Percentiles rank a stretch among this genome's conserved stretches.
These are phyloP conservation scores for Wasmannia auropunctata DNA, from an alignment of 1,140 invertebrate species.

Conservation along the genomic window DNA sequence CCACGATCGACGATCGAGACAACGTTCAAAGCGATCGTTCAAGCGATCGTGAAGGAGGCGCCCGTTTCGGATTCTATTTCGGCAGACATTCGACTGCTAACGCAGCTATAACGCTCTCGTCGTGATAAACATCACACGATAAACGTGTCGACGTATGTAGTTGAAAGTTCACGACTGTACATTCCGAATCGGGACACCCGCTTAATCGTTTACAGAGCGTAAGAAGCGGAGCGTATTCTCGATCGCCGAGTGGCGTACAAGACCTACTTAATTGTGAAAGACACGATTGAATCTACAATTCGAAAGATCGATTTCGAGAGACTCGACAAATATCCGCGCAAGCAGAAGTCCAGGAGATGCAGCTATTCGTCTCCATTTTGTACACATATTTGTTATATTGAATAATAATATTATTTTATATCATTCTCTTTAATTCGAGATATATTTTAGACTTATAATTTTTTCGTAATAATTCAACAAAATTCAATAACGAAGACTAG, in stretches of 20 bases:
- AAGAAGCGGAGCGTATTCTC: conserved; percentile 42
- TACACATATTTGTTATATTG: neutral
- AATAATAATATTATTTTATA: neutral
- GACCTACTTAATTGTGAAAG: conserved; percentile 78
- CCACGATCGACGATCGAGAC: conserved; percentile 60
- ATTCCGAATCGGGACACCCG: neutral
- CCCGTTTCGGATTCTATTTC: neutral
- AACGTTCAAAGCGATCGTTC: too few relatives aligned
- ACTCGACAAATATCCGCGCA: neutral
- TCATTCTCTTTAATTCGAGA: neutral
- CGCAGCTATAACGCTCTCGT: neutral
- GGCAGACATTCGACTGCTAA: neutral
- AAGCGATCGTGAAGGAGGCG: conserved; percentile 27
- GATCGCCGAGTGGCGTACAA: conserved; percentile 72
- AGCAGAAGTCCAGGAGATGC: neutral
- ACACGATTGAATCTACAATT: conserved; percentile 79
- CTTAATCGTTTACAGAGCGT: conserved; percentile 17
- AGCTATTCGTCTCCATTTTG: neutral
- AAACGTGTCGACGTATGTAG: conserved; percentile 17
- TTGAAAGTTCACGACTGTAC: conserved; percentile 15
- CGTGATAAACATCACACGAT: conserved; percentile 4
- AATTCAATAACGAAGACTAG: neutral
- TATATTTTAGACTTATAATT: neutral
- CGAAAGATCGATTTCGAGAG: conserved; percentile 56
- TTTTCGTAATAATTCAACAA: neutral